Evolutionary conservation across 2,113 vertebrate genomes (phyloP).

Genomic region (Lepus americanus): DNA sequence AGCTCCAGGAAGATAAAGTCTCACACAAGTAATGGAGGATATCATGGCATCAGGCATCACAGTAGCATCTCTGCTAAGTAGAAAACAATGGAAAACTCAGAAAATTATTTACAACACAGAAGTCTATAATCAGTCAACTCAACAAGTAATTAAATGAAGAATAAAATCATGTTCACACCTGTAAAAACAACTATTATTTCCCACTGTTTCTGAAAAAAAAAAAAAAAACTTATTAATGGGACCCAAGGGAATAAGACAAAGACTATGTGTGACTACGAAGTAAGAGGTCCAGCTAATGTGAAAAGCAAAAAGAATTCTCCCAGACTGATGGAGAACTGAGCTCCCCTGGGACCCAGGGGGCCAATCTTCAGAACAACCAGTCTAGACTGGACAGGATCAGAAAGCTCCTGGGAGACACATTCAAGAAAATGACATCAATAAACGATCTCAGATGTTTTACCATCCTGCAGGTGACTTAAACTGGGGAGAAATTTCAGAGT

Average conservation of each 20-base stretch:
- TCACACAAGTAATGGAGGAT: neutral
- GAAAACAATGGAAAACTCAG: conserved; percentile 4
- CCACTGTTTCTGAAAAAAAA: conserved; percentile 4
- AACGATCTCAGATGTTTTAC: neutral
- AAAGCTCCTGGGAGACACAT: neutral
- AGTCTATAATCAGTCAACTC: neutral
- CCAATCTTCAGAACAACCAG: neutral
- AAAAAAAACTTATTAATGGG: neutral
- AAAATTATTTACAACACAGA: neutral
- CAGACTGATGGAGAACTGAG: neutral
- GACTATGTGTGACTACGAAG: neutral
- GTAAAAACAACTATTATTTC: neutral
- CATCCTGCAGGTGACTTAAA: neutral
- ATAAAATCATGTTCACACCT: neutral
- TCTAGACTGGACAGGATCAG: neutral
- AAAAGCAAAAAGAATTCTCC: neutral
- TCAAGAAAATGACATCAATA: conserved; percentile 43
- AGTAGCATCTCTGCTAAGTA: neutral
- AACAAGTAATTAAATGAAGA: conserved; percentile 2
- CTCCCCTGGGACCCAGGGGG: neutral
- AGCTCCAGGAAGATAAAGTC: neutral
- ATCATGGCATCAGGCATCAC: neutral
- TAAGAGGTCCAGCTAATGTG: neutral
- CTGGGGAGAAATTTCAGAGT: neutral
- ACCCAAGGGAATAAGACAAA: neutral